Conservation (phyloP, 2,797 vertebrate species). For the Peromyscus attwateri region DNA sequence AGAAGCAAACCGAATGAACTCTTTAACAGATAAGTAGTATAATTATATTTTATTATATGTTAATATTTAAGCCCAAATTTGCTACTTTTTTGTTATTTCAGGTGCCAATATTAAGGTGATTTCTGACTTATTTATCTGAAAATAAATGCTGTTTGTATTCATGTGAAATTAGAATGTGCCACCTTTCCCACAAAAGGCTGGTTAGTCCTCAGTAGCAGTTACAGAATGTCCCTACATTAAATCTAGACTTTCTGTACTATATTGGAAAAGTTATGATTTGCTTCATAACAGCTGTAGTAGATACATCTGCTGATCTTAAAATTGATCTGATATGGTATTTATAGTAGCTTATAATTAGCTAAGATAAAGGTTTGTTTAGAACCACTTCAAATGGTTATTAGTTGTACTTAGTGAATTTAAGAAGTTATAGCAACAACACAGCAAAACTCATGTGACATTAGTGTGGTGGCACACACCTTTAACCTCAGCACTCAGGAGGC, state of each 20-base stretch:
- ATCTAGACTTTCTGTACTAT: not conserved
- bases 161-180: slow-evolving; percentile 49
- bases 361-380: not conserved
- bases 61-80: slow-evolving; percentile 40
- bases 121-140: slow-evolving; percentile 38
- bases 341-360: not conserved
- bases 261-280: not conserved
- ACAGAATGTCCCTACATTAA: not conserved
- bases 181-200: not conserved
- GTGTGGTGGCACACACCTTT: not conserved
- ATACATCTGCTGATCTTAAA: not conserved
- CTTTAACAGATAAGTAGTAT: slow-evolving; percentile 66
- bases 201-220: not conserved
- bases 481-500: no score
- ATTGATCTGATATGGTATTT: not conserved
- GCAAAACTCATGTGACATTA: not conserved
- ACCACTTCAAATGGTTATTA: not conserved
- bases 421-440: not conserved
- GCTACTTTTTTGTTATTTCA: slow-evolving; percentile 62
- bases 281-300: slow-evolving; percentile 21
- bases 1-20: slow-evolving; percentile 53
- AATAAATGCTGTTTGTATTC: slow-evolving; percentile 44
- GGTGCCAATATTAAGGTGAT: not conserved
- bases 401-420: not conserved
- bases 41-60: slow-evolving; percentile 43